Evolutionary conservation across 1,140 invertebrate species (phyloP), one percentile per base, ranked within the genome.

Genomic region (Cydia pomonella): DNA sequence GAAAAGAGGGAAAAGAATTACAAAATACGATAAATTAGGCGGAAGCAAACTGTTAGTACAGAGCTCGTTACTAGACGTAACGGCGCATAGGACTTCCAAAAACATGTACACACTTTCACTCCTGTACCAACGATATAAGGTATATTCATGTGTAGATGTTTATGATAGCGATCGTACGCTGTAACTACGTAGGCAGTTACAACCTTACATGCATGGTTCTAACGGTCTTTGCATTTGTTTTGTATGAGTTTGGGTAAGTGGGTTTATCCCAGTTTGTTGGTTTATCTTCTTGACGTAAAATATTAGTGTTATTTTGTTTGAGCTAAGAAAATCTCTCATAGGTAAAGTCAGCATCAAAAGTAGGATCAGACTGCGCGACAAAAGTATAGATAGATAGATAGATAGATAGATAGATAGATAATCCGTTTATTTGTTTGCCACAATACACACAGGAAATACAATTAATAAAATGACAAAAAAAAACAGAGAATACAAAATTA

Each of bases 31-130:
- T 53, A 53, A 53, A 53, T 53, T 53, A 53, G n/a, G n/a, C 50
- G 50, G 50, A 53, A 53, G 50, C 50, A 53, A 53, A 53, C 50
- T 53, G 50, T 50, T 50, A 53, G 50, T 53, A 53, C 50, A 53
- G n/a, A 53, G 50, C 50, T 53, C 50, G 50, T 53, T 53, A 53
- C 50, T 53, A 53, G n/a, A n/a, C 18, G 50, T 53, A 53, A 53
- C 50, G n/a, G 18, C 50, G 50, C 2, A 18, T 4, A n/a, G 16
- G 4, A 53, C n/a, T n/a, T 18, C 5, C 50, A 53, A 7, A 53
- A 53, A n/a, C 13, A 53, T 53, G 4, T 53, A 18, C 16, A 18
- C n/a, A 53, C 16, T 18, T 53, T 53, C 50, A n/a, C 16, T 16
- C 50, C 18, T 53, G 18, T 18, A 5, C 4, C 6, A 1, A 7